Conservation (phyloP, 2,113 vertebrate genomes). For the Cryptomyrus ogoouensis region DNA sequence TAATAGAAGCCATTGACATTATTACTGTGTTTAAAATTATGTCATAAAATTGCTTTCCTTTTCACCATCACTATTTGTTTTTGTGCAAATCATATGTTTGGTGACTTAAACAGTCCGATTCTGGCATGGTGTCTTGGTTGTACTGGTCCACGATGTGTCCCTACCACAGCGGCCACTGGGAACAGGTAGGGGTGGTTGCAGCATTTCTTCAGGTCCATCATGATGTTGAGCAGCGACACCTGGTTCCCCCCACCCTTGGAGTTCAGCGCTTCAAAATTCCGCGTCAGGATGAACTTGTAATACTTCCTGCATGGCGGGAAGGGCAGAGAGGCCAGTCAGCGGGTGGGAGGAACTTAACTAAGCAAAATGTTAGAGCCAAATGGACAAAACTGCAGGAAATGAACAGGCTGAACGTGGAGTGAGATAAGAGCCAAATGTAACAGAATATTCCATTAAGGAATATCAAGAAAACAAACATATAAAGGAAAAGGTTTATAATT, state of each 20-base stretch:
- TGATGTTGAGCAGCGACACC: slow-evolving; percentile 95
- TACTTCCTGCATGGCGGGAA: slow-evolving; percentile 73
- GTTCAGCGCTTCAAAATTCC: slow-evolving; percentile 94
- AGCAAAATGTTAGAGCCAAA: not conserved
- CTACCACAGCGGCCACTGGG: slow-evolving; percentile 84
- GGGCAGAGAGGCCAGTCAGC: not conserved
- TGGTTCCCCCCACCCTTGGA: slow-evolving; percentile 97
- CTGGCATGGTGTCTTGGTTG: not conserved
- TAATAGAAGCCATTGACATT: not conserved
- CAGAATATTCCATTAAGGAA: not conserved
- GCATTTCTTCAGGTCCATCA: slow-evolving; percentile 99
- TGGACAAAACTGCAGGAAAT: not conserved
- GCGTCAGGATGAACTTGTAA: slow-evolving; percentile 95
- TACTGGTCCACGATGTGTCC: slow-evolving; percentile 8
- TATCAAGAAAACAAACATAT: not conserved
- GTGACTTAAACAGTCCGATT: not conserved
- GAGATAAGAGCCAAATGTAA: not conserved
- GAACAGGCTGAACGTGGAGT: not conserved
- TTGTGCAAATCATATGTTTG: not conserved
- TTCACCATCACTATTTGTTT: not conserved
- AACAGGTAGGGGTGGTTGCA: slow-evolving; percentile 97
- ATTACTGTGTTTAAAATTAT: not conserved
- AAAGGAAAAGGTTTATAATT: not conserved
- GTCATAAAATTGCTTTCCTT: not conserved
- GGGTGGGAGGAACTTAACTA: not conserved